Evolutionary conservation across 2,113 vertebrate genomes (phyloP), one percentile per base, ranked within the genome.

Genomic region (Pangasianodon hypophthalmus): DNA sequence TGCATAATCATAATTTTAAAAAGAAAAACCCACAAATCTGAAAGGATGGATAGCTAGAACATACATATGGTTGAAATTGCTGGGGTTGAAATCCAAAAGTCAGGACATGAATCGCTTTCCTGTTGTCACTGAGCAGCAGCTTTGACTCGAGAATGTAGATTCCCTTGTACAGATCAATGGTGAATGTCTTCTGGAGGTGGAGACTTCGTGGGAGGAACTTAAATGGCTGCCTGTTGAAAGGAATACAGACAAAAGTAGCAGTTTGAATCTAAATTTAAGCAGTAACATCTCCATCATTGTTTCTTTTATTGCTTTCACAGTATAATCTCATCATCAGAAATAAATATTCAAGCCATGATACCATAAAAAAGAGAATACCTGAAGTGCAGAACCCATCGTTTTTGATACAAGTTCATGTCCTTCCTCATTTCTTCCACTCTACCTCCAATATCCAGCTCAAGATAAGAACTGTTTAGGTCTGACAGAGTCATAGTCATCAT

Each of bases 171-270:
- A 95, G 93, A 88, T 97, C 95, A 0, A 95, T 89, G 0, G 96
- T 97, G 91, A 98, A 97, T 2, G 96, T 97, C 91, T 97, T 96
- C 92, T 96, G 96, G 41, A 98, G 94, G 80, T 97, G 90, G 19
- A 97, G 91, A 88, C 92, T 96, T 92, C 95, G 95, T 2, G 96
- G 95, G 86, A 96, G 94, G 87, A 94, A 91, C 88, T 94, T 95
- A 94, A 97, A 96, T 46, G 97, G 96, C 92, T 97, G 97, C 92
- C 97, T 98, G 94, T 84, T 8, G 89, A 84, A 92, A 81, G 19
- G 2, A 80, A 90, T 44, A 60, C 26, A 71, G 48, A 62, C 3
- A 89, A 54, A 46, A 56, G n/a, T 56, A 37, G 7, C 32, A 87
- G 0, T 14, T 18, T 69, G 24, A 52, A 86, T 62, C 32, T 26